Conservation (phyloP, 2,113 vertebrate genomes). For the Columbina picui region DNA sequence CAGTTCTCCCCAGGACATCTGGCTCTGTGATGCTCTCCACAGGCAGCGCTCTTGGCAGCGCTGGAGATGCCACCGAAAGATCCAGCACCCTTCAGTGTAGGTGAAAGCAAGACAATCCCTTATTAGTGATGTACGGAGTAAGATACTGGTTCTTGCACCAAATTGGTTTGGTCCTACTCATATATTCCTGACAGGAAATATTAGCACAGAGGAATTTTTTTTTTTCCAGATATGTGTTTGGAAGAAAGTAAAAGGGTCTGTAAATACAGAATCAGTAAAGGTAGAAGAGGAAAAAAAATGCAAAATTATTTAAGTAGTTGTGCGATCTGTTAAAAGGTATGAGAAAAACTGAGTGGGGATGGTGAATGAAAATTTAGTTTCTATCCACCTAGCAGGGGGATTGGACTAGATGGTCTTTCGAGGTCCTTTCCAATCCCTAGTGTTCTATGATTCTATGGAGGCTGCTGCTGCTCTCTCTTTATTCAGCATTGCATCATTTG, state of each 20-base stretch:
- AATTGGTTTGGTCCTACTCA: background rate
- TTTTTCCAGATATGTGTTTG: background rate
- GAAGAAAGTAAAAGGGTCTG: background rate
- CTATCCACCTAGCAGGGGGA: background rate
- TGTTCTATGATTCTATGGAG: too few relatives aligned
- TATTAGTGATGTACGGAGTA: background rate
- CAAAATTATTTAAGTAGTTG: background rate
- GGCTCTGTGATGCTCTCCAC: constrained; percentile 58
- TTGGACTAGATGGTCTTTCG: too few relatives aligned
- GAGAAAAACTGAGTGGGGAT: background rate
- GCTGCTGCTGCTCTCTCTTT: background rate
- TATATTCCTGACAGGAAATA: background rate
- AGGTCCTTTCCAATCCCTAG: too few relatives aligned
- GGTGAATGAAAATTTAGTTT: background rate
- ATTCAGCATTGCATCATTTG: background rate
- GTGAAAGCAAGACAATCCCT: constrained; percentile 8
- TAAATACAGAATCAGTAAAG: background rate
- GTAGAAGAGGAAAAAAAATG: background rate
- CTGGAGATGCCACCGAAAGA: constrained; percentile 38
- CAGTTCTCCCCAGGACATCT: constrained; percentile 36
- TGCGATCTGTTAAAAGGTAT: background rate
- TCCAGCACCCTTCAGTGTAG: background rate
- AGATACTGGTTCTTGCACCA: background rate
- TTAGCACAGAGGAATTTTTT: background rate
- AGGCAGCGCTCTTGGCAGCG: constrained; percentile 35